Conservation (phyloP, 2,888 invertebrate genomes). For the Tubulanus polymorphus region DNA sequence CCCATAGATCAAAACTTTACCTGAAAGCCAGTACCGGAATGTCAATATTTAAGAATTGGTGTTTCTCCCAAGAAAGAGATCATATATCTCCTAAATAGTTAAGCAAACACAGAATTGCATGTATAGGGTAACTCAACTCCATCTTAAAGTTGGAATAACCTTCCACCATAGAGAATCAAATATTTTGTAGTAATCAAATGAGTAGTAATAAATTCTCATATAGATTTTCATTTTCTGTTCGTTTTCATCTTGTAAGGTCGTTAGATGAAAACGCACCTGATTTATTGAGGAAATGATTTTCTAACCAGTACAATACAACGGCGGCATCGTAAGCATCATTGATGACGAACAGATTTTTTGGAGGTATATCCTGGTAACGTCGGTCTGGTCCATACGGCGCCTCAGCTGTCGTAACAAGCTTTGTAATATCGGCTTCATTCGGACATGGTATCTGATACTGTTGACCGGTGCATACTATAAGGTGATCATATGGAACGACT, state of each 20-base stretch:
- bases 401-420: slow-evolving; percentile 24
- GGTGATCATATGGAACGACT: slow-evolving; percentile 50
- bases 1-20: slow-evolving; percentile 64
- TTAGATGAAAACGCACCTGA: slow-evolving; percentile 8
- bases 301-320: slow-evolving; percentile 40
- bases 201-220: too few species aligned
- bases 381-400: slow-evolving; percentile 31
- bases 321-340: slow-evolving; percentile 51
- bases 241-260: too few species aligned
- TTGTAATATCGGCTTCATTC: slow-evolving; percentile 32
- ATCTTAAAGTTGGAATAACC: too few species aligned
- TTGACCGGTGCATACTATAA: slow-evolving; percentile 47
- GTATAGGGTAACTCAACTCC: too few species aligned
- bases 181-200: too few species aligned
- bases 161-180: too few species aligned
- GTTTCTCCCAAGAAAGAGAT: too few species aligned
- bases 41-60: too few species aligned
- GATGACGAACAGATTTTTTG: slow-evolving; percentile 43
- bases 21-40: too few species aligned
- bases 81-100: too few species aligned
- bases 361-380: slow-evolving; percentile 28
- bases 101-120: too few species aligned
- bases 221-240: too few species aligned
- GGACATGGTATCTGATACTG: slow-evolving; percentile 49
- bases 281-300: slow-evolving; percentile 33